Evolutionary conservation across 2,888 invertebrate genomes (phyloP), one percentile per base, ranked within the genome.

Genomic region (Euplagia quadripunctaria): DNA sequence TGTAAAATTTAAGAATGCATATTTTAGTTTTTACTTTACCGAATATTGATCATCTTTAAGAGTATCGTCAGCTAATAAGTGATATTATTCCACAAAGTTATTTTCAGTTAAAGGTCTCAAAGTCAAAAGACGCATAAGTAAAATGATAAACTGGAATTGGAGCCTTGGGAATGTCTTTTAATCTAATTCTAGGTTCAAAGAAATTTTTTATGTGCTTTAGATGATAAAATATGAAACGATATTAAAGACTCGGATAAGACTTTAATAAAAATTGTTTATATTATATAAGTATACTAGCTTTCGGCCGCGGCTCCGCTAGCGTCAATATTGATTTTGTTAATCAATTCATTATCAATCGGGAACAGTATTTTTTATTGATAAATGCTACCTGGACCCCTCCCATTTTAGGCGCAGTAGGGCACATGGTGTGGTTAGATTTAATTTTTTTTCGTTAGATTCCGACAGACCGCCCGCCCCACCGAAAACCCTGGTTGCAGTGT

Each of bases 61-160:
- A 61, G 43, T 46, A 46, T 46, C 9, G 8, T 46, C 3, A 31
- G 12, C 20, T 63, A 51, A 46, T 52, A 42, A 69, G 14, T 46
- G 52, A 41, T 72, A 65, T 52, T 17, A 51, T 58, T 64, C n/a
- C 41, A 68, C 42, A 14, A 51, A 51, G 63, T 67, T 72, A 65
- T 65, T 65, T n/a, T 14, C 31, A 61, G 61, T 61, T 58, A 31
- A 61, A 61, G 43, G 42, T 73, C 68, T 64, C 68, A 43, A 14
- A 46, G 63, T 17, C 49, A 42, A 68, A 14, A 55, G 46, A 66
- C 20, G 49, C 20, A 16, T 68, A 72, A 46, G 51, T 52, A 64
- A 68, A 68, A 12, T 68, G 58, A 80, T 68, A 67, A 70, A 72
- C 74, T 71, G 69, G 64, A 74, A 72, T 58, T 46, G 55, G 11